phyloP scores from a whole-genome alignment of 2,888 invertebrate genomes.

The Sthenelais limicola region DNA sequence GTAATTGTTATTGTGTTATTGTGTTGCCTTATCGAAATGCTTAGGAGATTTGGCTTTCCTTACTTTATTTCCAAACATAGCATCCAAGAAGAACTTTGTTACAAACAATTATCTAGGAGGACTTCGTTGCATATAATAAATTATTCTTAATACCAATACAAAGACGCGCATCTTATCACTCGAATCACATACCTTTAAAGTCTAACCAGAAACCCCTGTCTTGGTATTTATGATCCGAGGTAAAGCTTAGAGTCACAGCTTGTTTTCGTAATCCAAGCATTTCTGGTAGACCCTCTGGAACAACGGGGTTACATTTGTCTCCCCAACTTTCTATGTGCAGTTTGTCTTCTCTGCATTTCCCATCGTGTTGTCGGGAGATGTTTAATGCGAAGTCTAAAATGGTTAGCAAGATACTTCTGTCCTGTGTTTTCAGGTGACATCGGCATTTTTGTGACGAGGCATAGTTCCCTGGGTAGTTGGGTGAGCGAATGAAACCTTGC shows the following conservation, averaged over 20 bases:
- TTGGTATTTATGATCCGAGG: conserved; percentile 22
- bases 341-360: conserved; percentile 38
- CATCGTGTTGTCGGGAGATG: conserved; percentile 4
- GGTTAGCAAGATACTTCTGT: conserved; percentile 38
- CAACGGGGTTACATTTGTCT: conserved; percentile 44
- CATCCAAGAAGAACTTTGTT: too few species aligned
- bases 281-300: conserved; percentile 43
- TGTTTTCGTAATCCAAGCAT: conserved; percentile 13
- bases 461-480: conserved; percentile 48
- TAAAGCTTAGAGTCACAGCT: conserved; percentile 28
- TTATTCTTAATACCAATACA: too few species aligned
- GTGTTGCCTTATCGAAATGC: too few species aligned
- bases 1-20: too few species aligned
- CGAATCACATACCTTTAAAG: conserved; percentile 43
- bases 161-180: too few species aligned
- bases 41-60: too few species aligned
- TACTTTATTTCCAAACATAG: too few species aligned
- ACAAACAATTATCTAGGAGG: too few species aligned
- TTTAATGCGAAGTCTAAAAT: conserved; percentile 47
- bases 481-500: conserved; percentile 42
- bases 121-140: too few species aligned
- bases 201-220: conserved; percentile 47
- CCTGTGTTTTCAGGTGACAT: conserved; percentile 44
- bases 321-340: conserved; percentile 43
- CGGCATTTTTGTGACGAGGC: conserved; percentile 33